Evolutionary conservation across 2,888 invertebrate genomes (phyloP).

Genomic region (Cecidostiba fungosa): DNA sequence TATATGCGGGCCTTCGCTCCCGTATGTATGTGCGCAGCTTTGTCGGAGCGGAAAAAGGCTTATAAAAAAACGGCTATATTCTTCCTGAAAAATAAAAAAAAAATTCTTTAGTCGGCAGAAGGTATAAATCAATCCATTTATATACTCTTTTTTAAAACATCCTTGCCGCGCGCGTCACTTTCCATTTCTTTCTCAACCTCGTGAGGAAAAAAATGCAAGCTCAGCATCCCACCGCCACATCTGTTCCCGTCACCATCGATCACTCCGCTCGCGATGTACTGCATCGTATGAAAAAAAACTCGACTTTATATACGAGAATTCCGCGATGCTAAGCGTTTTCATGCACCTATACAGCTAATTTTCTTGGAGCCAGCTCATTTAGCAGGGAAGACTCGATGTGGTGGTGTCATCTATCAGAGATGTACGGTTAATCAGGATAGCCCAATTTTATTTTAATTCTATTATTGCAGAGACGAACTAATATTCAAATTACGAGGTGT

Average conservation of each 20-base stretch:
- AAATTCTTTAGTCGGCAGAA: not conserved
- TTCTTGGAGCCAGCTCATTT: not conserved
- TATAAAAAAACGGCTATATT: not conserved
- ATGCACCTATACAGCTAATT: not conserved
- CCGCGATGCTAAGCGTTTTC: conserved; percentile 7
- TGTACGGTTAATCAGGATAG: not conserved
- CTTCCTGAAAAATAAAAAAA: not conserved
- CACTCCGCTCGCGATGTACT: not conserved
- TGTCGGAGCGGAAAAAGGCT: not conserved
- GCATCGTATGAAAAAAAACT: not conserved
- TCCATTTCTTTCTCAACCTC: not conserved
- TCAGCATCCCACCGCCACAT: conserved; percentile 38
- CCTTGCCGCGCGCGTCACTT: not conserved
- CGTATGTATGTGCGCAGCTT: not conserved
- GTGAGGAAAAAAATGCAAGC: conserved; percentile 50
- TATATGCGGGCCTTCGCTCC: not conserved
- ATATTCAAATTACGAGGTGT: too few relatives aligned
- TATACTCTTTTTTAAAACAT: conserved; percentile 22
- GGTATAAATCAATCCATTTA: conserved; percentile 35
- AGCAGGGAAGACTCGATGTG: not conserved
- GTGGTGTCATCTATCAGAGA: not conserved
- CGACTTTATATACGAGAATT: conserved; percentile 18
- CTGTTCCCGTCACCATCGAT: conserved; percentile 50
- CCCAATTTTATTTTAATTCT: too few relatives aligned
- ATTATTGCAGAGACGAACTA: too few relatives aligned